Evolutionary conservation across 2,888 invertebrate genomes (phyloP).

Genomic region (Harpalus rubripes): DNA sequence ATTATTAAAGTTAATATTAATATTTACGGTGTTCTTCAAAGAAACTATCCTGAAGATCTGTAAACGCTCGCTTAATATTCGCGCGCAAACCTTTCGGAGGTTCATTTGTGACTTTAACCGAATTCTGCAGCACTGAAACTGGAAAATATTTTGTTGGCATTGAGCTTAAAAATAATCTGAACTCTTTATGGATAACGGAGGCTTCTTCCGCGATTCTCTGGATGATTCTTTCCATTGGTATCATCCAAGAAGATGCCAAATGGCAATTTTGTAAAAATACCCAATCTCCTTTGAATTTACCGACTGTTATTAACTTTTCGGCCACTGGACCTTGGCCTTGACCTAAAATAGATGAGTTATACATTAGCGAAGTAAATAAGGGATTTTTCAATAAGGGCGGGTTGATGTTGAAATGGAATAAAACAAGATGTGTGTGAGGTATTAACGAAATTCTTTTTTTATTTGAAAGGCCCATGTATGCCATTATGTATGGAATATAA

Average conservation of each 20-base stretch:
- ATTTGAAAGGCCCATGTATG: too few relatives aligned
- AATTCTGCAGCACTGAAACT: conserved; percentile 93
- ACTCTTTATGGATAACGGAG: conserved; percentile 84
- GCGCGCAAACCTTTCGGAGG: conserved; percentile 95
- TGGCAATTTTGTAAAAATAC: conserved; percentile 96
- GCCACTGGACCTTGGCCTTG: conserved; percentile 95
- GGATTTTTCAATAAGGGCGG: too few relatives aligned
- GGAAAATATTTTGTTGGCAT: conserved; percentile 94
- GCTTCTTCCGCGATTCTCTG: conserved; percentile 85
- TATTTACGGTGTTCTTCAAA: conserved; percentile 88
- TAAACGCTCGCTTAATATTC: conserved; percentile 90
- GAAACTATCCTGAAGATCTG: conserved; percentile 87
- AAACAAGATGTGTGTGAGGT: too few relatives aligned
- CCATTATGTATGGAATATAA: too few relatives aligned
- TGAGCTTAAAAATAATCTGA: conserved; percentile 92
- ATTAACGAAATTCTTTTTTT: too few relatives aligned
- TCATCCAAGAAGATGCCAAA: conserved; percentile 96
- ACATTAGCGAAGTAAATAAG: too few relatives aligned
- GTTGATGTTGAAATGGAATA: too few relatives aligned
- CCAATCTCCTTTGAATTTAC: conserved; percentile 89
- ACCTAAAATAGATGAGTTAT: conserved; percentile 74
- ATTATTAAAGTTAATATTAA: neutral
- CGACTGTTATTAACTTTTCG: conserved; percentile 87
- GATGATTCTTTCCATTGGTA: conserved; percentile 88
- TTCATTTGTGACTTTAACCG: conserved; percentile 96